Percentiles rank a stretch among this genome's conserved stretches.
Evolutionary conservation across 2,888 invertebrate species (phyloP).

Genomic region (Caenorhabditis sp.): DNA sequence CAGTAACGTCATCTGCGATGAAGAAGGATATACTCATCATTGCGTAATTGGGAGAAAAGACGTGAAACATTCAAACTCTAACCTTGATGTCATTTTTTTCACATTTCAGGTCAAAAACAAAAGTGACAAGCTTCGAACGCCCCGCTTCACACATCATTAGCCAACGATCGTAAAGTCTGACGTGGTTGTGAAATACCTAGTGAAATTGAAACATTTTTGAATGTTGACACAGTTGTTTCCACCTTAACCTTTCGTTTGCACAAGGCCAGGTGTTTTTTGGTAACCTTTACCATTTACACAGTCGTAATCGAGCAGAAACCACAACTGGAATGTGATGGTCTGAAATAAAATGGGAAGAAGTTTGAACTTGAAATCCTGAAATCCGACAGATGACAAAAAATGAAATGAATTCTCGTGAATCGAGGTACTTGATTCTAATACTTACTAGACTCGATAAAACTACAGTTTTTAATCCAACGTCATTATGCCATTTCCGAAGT

Average conservation of each 20-base stretch:
- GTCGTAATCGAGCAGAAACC: conserved; percentile 28
- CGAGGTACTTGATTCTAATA: background rate
- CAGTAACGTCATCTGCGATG: conserved; percentile 28
- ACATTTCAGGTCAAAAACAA: conserved; percentile 12
- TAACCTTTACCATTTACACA: conserved; percentile 20
- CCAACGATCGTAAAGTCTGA: conserved; percentile 27
- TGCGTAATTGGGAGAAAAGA: conserved; percentile 28
- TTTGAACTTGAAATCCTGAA: background rate
- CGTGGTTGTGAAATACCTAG: conserved; percentile 1
- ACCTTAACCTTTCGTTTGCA: conserved; percentile 43
- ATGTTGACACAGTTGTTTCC: conserved; percentile 35
- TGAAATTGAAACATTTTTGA: conserved; percentile 12
- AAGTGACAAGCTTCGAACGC: background rate
- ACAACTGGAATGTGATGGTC: conserved; percentile 9
- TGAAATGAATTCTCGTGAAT: background rate
- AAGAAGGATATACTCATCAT: conserved; percentile 26
- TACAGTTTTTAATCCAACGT: background rate
- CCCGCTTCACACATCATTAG: conserved; percentile 24
- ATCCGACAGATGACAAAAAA: background rate
- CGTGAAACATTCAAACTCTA: conserved; percentile 19
- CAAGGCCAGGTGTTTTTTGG: conserved; percentile 43
- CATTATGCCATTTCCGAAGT: background rate
- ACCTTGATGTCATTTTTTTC: conserved; percentile 52
- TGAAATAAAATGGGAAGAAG: background rate
- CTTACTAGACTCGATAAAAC: background rate